Base-by-base conservation (phyloP, 2,113 vertebrate species). In the Eptatretus burgeri region DNA sequence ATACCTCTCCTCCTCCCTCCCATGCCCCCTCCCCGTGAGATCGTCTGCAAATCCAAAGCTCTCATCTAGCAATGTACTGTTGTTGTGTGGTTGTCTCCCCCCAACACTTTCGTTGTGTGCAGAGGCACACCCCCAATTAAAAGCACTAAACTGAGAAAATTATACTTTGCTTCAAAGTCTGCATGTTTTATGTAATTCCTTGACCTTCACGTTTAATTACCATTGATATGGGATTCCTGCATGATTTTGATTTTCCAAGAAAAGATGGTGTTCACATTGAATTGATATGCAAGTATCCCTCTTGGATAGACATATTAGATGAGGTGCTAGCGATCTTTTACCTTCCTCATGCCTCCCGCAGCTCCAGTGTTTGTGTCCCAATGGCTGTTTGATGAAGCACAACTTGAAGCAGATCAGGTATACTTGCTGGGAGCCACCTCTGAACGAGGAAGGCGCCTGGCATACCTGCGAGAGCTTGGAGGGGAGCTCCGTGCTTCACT, bases 341-440 rank as follows among this genome's bases (percentile, higher is more conserved):
- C 52, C 53, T 49, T 51, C 16, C 27, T 11, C 5, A 11, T 62
- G 63, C 66, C 51, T 62, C 13, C 66, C 67, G 52, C 64, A 82
- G 81, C 78, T 4, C 79, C 78, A 13, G 68, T 82, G 66, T 81
- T 82, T 71, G 73, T 82, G 20, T 74, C 80, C 50, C 81, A 82
- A 70, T 82, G 81, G 80, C 74, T 82, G 49, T 82, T 81, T 70
- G 81, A 82, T 18, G 78, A 80, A 69, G 79, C 80, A 69, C 81
- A 81, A 71, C 68, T 82, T 66, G 74, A 74, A 51, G 70, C 78
- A 65, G 80, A 82, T 73, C 79, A 81, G 69, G 80, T 82, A 71
- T 78, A 76, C 62, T 68, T 79, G 51, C 77, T 78, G 10, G 74
- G 76, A n/a, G 77, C 76, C 65, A 72, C 73, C 49, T 70, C 80